These are phyloP conservation scores for Bryconaethiops microstoma DNA, from an alignment of 2,797 vertebrate species.

Conservation along the genomic window DNA sequence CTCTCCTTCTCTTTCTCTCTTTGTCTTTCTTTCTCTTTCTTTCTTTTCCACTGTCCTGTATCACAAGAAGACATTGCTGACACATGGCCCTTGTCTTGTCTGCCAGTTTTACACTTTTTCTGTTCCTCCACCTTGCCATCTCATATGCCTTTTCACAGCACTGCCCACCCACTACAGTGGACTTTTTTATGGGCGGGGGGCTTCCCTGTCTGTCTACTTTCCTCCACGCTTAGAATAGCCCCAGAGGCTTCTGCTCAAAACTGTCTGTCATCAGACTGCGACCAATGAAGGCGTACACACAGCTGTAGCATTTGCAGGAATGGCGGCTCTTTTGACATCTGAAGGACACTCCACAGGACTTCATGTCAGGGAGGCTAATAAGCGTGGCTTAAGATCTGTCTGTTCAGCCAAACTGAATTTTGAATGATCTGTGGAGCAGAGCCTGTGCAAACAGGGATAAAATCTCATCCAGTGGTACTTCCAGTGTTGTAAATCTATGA, in stretches of 20 bases:
- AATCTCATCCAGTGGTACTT: slow-evolving; percentile 1
- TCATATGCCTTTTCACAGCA: slow-evolving; percentile 39
- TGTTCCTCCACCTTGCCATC: slow-evolving; percentile 43
- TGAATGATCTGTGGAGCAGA: slow-evolving; percentile 24
- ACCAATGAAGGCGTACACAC: background rate
- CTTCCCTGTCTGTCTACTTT: slow-evolving; percentile 56
- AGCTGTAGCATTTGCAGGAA: background rate
- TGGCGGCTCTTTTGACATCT: slow-evolving; percentile 29
- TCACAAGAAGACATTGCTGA: slow-evolving; percentile 61
- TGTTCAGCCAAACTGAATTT: slow-evolving; percentile 36
- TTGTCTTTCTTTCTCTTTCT: slow-evolving; percentile 38
- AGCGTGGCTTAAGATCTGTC: slow-evolving; percentile 24
- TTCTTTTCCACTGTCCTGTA: background rate
- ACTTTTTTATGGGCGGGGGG: slow-evolving; percentile 45
- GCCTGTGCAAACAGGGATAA: slow-evolving; percentile 33
- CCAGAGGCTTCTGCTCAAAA: slow-evolving; percentile 44
- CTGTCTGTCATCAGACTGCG: slow-evolving; percentile 7
- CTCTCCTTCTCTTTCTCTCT: slow-evolving; percentile 7
- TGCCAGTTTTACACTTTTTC: slow-evolving; percentile 57
- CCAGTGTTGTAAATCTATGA: no score
- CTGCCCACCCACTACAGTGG: slow-evolving; percentile 53
- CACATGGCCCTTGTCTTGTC: slow-evolving; percentile 55
- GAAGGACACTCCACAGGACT: slow-evolving; percentile 22
- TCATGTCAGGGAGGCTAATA: slow-evolving; percentile 36
- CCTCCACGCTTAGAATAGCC: slow-evolving; percentile 66